Percentiles rank a stretch among this genome's conserved stretches.
Conservation (phyloP, 2,113 vertebrate species). For the Dasyprocta punctata region DNA sequence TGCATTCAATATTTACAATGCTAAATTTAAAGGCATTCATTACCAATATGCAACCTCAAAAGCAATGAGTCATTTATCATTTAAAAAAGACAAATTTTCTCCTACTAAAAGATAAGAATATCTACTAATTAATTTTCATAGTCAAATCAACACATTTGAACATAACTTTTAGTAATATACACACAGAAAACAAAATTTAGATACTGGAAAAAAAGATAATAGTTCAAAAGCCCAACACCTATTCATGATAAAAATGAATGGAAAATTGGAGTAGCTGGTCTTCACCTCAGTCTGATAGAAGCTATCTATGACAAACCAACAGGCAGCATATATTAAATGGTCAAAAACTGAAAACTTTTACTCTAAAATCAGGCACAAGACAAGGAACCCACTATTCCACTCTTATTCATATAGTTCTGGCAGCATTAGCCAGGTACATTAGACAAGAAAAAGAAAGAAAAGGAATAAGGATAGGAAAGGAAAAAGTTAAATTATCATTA, state of each 20-base stretch:
- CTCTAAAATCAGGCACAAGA: neutral
- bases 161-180: neutral
- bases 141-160: constrained; percentile 2
- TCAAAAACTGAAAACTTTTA: neutral
- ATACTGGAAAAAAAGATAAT: neutral
- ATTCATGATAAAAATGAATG: neutral
- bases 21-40: constrained; percentile 64
- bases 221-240: neutral
- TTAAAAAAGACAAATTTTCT: constrained; percentile 47
- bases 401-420: neutral
- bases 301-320: neutral
- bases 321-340: neutral
- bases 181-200: neutral
- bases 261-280: neutral
- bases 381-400: neutral
- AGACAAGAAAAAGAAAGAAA: neutral
- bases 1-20: constrained; percentile 70
- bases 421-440: neutral
- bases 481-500: neutral
- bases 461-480: neutral
- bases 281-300: neutral
- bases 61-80: constrained; percentile 18
- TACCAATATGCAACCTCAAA: constrained; percentile 36
- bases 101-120: constrained; percentile 49
- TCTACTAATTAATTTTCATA: neutral